phyloP scores from a whole-genome alignment of 2,797 vertebrate genomes.

The Amblyraja radiata region DNA sequence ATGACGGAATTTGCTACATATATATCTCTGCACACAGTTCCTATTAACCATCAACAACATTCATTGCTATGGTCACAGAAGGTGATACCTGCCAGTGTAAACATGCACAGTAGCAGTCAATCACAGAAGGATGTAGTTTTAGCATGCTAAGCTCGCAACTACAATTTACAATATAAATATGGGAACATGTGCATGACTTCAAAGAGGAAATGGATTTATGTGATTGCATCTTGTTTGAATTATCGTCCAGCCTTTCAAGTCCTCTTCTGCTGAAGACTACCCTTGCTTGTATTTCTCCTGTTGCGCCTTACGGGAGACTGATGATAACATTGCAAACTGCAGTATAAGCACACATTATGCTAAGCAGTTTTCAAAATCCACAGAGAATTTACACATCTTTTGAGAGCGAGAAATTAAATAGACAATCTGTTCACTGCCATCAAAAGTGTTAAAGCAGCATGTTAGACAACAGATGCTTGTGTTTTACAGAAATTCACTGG shows the following conservation, averaged over 20 bases:
- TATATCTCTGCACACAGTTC: not conserved
- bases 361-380: not conserved
- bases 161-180: not conserved
- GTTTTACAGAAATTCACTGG: conserved; percentile 69
- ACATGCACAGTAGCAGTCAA: not conserved
- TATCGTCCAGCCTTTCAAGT: not conserved
- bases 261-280: not conserved
- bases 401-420: not conserved
- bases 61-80: not conserved
- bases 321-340: not conserved
- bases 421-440: not conserved
- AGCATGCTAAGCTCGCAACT: too few species aligned
- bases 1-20: not conserved
- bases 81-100: not conserved
- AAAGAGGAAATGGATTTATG: not conserved
- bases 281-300: not conserved
- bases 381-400: not conserved
- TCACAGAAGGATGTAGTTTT: not conserved
- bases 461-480: conserved; percentile 34
- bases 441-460: not conserved
- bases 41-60: not conserved
- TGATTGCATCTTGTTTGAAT: not conserved
- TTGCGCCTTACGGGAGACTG: too few species aligned
- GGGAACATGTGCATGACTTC: not conserved
- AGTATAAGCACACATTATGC: too few species aligned